Evolutionary conservation across 2,113 vertebrate species (phyloP).

Genomic region (Podiceps cristatus): DNA sequence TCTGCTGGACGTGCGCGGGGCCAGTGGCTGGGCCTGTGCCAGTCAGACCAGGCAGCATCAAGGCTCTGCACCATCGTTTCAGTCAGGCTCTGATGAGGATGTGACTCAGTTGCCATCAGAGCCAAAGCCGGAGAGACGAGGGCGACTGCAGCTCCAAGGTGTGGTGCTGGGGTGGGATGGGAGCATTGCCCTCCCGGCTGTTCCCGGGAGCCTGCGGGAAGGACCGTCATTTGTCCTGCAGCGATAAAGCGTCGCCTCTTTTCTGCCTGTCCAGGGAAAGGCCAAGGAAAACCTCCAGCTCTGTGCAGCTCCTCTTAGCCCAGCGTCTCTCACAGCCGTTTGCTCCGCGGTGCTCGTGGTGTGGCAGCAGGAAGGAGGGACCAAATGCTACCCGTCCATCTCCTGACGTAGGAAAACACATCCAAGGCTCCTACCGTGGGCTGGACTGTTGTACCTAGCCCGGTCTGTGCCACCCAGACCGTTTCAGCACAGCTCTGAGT

Average conservation of each 20-base stretch:
- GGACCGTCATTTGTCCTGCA: neutral
- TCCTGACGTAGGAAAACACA: neutral
- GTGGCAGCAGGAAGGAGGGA: neutral
- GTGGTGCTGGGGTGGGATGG: neutral
- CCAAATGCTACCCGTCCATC: fast-evolving
- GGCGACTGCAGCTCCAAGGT: neutral
- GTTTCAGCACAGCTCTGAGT: neutral
- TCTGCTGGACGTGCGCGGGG: neutral
- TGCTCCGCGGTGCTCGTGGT: fast-evolving
- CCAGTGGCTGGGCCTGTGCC: neutral
- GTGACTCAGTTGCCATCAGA: neutral
- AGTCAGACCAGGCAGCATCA: neutral
- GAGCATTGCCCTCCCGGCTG: neutral
- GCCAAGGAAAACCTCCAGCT: neutral
- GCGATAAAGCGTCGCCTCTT: neutral
- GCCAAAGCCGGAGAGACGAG: neutral
- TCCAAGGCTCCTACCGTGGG: neutral
- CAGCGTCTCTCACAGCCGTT: fast-evolving
- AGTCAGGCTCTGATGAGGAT: neutral
- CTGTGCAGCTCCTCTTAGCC: neutral
- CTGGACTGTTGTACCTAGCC: neutral
- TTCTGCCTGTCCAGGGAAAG: neutral
- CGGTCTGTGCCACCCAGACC: too few relatives aligned
- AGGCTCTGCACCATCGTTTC: neutral
- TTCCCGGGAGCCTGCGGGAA: neutral